Conservation (phyloP, 2,888 invertebrate genomes). For the Tenthredo amoena region DNA sequence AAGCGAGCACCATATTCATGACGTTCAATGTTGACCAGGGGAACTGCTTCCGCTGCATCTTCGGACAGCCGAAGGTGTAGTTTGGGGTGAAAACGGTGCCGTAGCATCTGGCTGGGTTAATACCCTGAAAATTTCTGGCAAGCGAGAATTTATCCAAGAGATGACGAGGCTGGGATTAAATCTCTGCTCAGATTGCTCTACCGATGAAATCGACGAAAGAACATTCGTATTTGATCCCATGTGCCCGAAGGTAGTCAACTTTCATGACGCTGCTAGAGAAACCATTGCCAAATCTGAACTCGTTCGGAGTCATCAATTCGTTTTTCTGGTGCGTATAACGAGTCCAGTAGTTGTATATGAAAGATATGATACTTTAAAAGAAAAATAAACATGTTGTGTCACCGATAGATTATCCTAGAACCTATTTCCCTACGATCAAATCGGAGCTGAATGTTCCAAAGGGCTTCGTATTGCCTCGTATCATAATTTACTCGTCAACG, state of each 20-base stretch:
- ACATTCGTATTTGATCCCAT: constrained; percentile 81
- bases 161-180: constrained; percentile 78
- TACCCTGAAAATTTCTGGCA: constrained; percentile 83
- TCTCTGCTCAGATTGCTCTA: constrained; percentile 75
- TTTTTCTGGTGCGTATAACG: constrained; percentile 80
- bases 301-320: constrained; percentile 80
- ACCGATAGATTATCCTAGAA: neutral
- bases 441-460: neutral
- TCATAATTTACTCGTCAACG: neutral
- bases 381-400: neutral
- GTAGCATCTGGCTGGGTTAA: constrained; percentile 91
- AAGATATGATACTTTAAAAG: neutral
- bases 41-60: constrained; percentile 87
- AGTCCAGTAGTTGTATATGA: neutral
- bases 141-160: constrained; percentile 78
- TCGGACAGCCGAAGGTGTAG: constrained; percentile 83
- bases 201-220: constrained; percentile 69
- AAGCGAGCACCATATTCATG: neutral
- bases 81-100: constrained; percentile 79
- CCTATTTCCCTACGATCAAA: neutral
- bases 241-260: constrained; percentile 82
- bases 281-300: constrained; percentile 81
- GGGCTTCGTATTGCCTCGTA: neutral
- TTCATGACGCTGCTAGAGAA: constrained; percentile 80
- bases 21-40: constrained; percentile 74